phyloP scores from a whole-genome alignment of 2,797 vertebrate genomes.

The Chelmon rostratus region DNA sequence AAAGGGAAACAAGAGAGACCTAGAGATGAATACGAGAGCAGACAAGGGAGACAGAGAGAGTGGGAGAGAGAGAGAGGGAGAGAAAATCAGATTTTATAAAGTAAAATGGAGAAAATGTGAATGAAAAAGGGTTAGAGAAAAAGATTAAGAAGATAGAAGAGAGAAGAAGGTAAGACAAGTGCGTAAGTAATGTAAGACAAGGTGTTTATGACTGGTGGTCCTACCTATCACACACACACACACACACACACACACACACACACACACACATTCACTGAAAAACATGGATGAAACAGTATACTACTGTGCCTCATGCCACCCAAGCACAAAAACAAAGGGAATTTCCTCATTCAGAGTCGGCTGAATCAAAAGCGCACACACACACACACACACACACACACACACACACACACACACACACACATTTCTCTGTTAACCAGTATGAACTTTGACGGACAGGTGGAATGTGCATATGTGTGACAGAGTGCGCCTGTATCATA shows the following conservation, averaged over 20 bases:
- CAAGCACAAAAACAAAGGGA: constrained; percentile 60
- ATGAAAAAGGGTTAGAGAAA: neutral
- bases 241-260: constrained; percentile 4
- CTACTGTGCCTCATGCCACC: constrained; percentile 26
- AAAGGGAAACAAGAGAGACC: constrained; percentile 11
- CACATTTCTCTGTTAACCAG: constrained; percentile 50
- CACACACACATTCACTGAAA: constrained; percentile 5
- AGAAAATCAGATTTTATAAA: neutral
- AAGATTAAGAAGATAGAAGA: neutral
- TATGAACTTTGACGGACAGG: constrained; percentile 5
- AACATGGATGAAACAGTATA: constrained; percentile 40
- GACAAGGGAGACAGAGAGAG: neutral
- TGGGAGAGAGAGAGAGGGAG: neutral
- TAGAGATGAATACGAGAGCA: neutral
- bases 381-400: constrained; percentile 17
- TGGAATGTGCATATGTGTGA: constrained; percentile 27
- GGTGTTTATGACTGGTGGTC: constrained; percentile 4
- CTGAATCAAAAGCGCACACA: constrained; percentile 20
- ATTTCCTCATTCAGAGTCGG: constrained; percentile 58
- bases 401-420: constrained; percentile 12
- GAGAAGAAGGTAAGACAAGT: neutral
- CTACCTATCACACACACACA: neutral
- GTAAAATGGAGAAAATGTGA: neutral
- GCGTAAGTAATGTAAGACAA: neutral
- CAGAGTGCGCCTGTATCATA: constrained; percentile 11